Evolutionary conservation across 2,797 vertebrate species (phyloP).

Genomic region (Syngnathus acus): DNA sequence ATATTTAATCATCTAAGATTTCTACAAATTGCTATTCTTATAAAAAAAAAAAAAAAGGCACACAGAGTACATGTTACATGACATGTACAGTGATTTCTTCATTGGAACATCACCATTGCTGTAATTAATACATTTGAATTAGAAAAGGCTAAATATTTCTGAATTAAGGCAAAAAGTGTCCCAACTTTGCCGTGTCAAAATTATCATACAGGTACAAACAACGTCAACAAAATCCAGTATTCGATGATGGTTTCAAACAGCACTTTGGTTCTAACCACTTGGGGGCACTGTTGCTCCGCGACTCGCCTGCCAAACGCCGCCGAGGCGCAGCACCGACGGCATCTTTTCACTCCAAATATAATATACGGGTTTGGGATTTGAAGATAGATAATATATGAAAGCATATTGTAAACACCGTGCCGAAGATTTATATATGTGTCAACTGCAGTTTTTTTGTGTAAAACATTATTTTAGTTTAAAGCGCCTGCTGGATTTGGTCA

Average conservation of each 20-base stretch:
- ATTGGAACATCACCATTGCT: neutral
- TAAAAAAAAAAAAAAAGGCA: neutral
- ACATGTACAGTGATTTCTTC: neutral
- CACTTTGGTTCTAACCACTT: conserved; percentile 61
- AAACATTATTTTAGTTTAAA: neutral
- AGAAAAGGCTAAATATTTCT: neutral
- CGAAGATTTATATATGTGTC: conserved; percentile 13
- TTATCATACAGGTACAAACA: conserved; percentile 1
- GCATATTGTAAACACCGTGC: conserved; percentile 1
- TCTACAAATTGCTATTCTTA: neutral
- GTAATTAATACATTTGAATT: neutral
- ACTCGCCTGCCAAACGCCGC: conserved; percentile 15
- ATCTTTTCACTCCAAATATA: conserved; percentile 23
- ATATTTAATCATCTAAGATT: neutral
- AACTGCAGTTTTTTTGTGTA: conserved; percentile 7
- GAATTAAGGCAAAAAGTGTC: neutral
- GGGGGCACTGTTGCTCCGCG: conserved; percentile 81
- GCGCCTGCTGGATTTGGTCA: neutral
- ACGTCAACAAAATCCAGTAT: conserved; percentile 18
- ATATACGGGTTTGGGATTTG: conserved; percentile 45
- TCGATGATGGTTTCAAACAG: conserved; percentile 19
- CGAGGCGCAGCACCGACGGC: conserved; percentile 8
- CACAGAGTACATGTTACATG: neutral
- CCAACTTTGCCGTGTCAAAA: neutral
- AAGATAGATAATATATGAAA: conserved; percentile 38